These are phyloP conservation scores for Xyrauchen texanus DNA, from an alignment of 2,113 vertebrate species.

Conservation along the genomic window DNA sequence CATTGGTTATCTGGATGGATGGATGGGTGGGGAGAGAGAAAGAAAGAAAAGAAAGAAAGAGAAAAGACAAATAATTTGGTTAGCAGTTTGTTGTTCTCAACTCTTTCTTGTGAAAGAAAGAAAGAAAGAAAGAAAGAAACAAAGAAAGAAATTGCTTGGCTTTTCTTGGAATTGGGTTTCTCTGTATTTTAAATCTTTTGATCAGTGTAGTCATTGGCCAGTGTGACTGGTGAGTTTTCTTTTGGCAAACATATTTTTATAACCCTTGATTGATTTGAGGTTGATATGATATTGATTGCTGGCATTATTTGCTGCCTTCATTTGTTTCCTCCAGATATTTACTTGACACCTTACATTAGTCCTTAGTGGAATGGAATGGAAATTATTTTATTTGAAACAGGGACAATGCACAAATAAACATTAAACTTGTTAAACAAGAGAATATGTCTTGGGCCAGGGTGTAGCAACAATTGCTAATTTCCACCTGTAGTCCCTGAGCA, in stretches of 20 bases:
- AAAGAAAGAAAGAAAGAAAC: too few relatives aligned
- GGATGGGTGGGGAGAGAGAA: too few relatives aligned
- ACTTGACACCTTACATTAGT: background rate
- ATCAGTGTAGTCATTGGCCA: background rate
- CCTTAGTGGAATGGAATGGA: too few relatives aligned
- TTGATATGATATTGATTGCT: background rate
- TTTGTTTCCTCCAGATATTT: background rate
- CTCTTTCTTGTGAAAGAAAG: background rate
- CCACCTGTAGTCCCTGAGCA: too few relatives aligned
- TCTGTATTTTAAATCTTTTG: background rate
- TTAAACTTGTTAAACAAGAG: too few relatives aligned
- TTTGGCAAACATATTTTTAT: background rate
- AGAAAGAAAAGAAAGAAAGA: too few relatives aligned
- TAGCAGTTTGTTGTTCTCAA: background rate
- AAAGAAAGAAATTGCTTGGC: background rate
- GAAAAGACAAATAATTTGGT: background rate
- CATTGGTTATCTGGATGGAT: too few relatives aligned
- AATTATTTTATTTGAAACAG: too few relatives aligned
- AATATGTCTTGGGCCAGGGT: too few relatives aligned
- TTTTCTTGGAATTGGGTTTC: background rate
- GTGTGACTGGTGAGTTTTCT: background rate
- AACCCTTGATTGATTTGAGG: too few relatives aligned
- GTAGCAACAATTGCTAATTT: too few relatives aligned
- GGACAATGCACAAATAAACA: too few relatives aligned
- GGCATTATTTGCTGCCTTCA: background rate